Evolutionary conservation across 2,797 vertebrate species (phyloP).

Genomic region (Rhinichthys osculus): DNA sequence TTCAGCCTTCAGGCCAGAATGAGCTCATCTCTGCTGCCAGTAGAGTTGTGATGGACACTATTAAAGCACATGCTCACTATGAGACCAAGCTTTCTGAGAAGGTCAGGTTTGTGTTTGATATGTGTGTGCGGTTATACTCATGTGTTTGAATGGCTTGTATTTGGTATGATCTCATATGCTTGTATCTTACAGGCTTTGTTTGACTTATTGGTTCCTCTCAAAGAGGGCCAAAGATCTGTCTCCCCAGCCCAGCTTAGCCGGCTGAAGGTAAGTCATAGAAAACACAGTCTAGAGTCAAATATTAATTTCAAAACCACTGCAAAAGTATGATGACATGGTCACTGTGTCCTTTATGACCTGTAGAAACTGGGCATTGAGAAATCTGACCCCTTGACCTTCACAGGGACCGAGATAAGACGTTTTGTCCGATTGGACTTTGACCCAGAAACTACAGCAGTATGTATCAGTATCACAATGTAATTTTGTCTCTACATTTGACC

Average conservation of each 20-base stretch:
- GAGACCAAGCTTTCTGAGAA: conserved; percentile 84
- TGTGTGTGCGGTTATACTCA: not conserved
- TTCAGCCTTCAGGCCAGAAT: conserved; percentile 85
- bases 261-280: conserved; percentile 72
- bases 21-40: conserved; percentile 86
- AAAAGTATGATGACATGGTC: not conserved
- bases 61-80: conserved; percentile 82
- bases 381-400: conserved; percentile 79
- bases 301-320: not conserved
- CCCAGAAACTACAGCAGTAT: conserved; percentile 58
- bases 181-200: conserved; percentile 79
- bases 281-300: not conserved
- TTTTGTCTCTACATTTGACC: not conserved
- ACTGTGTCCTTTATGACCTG: conserved; percentile 18
- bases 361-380: conserved; percentile 86
- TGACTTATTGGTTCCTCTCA: conserved; percentile 82
- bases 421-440: conserved; percentile 86
- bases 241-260: conserved; percentile 83
- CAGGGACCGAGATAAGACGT: conserved; percentile 79
- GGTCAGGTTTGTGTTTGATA: conserved; percentile 68
- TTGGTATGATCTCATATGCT: not conserved
- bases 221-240: conserved; percentile 78
- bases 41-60: conserved; percentile 82
- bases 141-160: not conserved
- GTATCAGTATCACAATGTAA: not conserved